A percentile compares a stretch with the other conserved stretches of the same genome.
Evolutionary conservation across 2,888 invertebrate species (phyloP).

Genomic region (Emmelina monodactyla): DNA sequence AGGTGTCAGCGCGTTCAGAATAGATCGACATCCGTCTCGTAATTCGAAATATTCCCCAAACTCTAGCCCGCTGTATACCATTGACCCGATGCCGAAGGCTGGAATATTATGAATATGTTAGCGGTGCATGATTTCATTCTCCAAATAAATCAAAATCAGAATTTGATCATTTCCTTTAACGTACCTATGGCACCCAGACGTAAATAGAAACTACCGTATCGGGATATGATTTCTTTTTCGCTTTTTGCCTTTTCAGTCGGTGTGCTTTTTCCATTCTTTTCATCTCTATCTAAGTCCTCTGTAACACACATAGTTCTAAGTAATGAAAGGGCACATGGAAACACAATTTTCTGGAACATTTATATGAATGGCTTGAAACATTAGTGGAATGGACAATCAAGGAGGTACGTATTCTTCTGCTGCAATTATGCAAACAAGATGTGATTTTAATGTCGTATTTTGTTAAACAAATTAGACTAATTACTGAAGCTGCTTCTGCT

Average conservation of each 20-base stretch:
- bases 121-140: background rate
- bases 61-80: slow-evolving; percentile 76
- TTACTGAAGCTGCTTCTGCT: slow-evolving; percentile 20
- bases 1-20: slow-evolving; percentile 79
- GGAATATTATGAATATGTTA: no score
- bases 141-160: background rate
- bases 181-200: slow-evolving; percentile 83
- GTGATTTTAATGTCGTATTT: slow-evolving; percentile 64
- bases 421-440: slow-evolving; percentile 61
- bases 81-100: slow-evolving; percentile 70
- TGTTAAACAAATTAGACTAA: slow-evolving; percentile 59
- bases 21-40: slow-evolving; percentile 70
- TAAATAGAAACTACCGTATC: slow-evolving; percentile 88
- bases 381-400: slow-evolving; percentile 50
- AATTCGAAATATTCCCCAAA: slow-evolving; percentile 80
- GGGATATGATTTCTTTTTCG: slow-evolving; percentile 46
- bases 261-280: slow-evolving; percentile 36
- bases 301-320: no score
- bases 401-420: slow-evolving; percentile 46
- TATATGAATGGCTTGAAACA: slow-evolving; percentile 39
- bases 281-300: slow-evolving; percentile 42
- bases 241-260: slow-evolving; percentile 39
- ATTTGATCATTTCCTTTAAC: slow-evolving; percentile 8
- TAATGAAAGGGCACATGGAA: slow-evolving; percentile 28
- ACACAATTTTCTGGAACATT: slow-evolving; percentile 33